These are phyloP conservation scores for Nyctibius grandis DNA, from an alignment of 2,797 vertebrate species.

Conservation along the genomic window DNA sequence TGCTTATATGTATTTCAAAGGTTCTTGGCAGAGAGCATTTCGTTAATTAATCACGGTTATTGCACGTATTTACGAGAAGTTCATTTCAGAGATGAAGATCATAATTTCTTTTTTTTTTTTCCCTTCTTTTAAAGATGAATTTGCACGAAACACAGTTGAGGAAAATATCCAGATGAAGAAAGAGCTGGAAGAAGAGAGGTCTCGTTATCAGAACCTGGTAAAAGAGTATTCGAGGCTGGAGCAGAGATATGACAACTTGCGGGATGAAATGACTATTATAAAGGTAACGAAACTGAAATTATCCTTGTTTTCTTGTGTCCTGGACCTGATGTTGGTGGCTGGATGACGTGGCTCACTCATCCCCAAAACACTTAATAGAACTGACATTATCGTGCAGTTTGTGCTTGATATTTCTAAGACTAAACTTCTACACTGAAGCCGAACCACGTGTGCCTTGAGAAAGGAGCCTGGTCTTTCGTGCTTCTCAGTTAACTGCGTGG, in stretches of 20 bases:
- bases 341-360: accelerated
- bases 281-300: slow-evolving; percentile 70
- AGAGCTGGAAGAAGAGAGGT: slow-evolving; percentile 87
- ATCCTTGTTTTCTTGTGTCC: accelerated
- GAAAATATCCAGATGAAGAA: slow-evolving; percentile 74
- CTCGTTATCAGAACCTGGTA: slow-evolving; percentile 91
- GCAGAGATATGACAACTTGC: slow-evolving; percentile 90
- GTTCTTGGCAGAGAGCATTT: not conserved
- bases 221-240: slow-evolving; percentile 90
- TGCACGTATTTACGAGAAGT: not conserved
- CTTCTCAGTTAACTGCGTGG: not conserved
- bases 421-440: not conserved
- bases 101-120: not conserved
- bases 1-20: not conserved
- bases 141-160: slow-evolving; percentile 57
- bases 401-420: not conserved
- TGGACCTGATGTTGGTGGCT: not conserved
- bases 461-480: not conserved
- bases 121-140: slow-evolving; percentile 60
- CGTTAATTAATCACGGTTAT: not conserved
- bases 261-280: slow-evolving; percentile 80
- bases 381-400: not conserved
- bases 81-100: not conserved
- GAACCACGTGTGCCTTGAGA: not conserved
- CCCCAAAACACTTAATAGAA: not conserved